Evolutionary conservation across 64 coral and sea anemone species (phyloP), one percentile per base, ranked within the genome.

Genomic region (Pachyseris speciosa): DNA sequence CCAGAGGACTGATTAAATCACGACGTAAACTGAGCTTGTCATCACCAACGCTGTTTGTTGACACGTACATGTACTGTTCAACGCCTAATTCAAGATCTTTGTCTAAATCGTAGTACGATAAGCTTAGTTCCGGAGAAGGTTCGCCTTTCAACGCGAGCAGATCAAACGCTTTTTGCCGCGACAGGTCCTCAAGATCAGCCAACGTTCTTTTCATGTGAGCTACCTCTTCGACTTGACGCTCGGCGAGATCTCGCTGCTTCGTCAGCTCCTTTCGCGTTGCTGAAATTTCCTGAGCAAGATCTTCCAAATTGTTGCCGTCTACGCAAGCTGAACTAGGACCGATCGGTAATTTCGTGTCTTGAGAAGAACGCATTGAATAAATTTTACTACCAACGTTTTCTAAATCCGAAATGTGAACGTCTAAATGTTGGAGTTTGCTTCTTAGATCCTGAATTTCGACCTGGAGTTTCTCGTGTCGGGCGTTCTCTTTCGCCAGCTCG

Each of bases 51-150:
- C 40, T 41, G 26, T 63, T 43, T 19, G 42, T 3, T 6, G 84
- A 44, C 59, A 28, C 44, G 55, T 87, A n/a, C n/a, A n/a, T n/a
- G n/a, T n/a, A 80, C 10, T 84, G 24, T 45, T 63, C 33, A 33
- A 48, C 24, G 45, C 88, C 74, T 37, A 69, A 40, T 34, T 80
- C 41, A 34, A 93, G 79, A 57, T 93, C 80, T 40, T 93, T 69
- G 52, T 93, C 91, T 10, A 93, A 78, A 37, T 93, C 91, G 55
- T 93, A 93, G 39, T 88, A 93, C 0, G 64, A 27, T 24, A 84
- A 53, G 2, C 78, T 41, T 1, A 12, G 50, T n/a, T 93, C 74
- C 6, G 72, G 24, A 0, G 65, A 67, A 4, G 76, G 29, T 17
- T 81, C 77, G 8, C 52, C 77, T 81, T 37, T 81, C 53, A 81